These are phyloP conservation scores for Ploceus nigricollis DNA, from an alignment of 2,113 vertebrate genomes.

Conservation along the genomic window DNA sequence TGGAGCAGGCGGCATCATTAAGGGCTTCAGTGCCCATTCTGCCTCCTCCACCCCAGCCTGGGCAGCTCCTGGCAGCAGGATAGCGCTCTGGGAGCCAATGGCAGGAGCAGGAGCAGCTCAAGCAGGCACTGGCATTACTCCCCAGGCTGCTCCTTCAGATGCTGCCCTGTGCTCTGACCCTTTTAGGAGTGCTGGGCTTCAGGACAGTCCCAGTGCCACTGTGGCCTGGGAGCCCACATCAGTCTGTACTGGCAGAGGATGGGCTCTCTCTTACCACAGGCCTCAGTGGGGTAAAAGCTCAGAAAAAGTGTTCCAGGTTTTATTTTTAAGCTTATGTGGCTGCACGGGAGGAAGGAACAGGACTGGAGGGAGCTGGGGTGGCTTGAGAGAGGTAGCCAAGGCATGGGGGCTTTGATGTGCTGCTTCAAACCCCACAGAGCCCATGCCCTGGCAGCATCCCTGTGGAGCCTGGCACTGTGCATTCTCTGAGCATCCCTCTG, in stretches of 20 bases:
- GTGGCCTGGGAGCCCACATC: neutral
- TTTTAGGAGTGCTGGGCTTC: neutral
- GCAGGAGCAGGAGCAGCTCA: neutral
- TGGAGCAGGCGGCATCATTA: neutral
- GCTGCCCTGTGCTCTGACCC: neutral
- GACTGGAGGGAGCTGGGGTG: neutral
- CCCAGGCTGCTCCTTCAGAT: neutral
- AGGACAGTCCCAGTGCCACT: neutral
- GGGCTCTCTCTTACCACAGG: neutral
- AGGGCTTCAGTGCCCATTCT: neutral
- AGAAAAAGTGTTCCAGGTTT: neutral
- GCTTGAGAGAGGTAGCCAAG: neutral
- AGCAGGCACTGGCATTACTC: neutral
- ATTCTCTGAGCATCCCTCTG: neutral
- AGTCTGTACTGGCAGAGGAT: neutral
- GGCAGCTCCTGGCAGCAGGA: neutral
- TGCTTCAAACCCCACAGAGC: neutral
- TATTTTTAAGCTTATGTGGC: neutral
- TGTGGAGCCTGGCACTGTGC: fast-evolving
- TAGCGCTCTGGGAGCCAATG: neutral
- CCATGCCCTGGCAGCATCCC: neutral
- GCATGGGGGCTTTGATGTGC: neutral
- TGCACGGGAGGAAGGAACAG: neutral
- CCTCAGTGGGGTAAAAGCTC: neutral
- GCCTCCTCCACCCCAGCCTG: neutral